phyloP scores from a whole-genome alignment of 2,113 vertebrate species.

The Setophaga petechia region DNA sequence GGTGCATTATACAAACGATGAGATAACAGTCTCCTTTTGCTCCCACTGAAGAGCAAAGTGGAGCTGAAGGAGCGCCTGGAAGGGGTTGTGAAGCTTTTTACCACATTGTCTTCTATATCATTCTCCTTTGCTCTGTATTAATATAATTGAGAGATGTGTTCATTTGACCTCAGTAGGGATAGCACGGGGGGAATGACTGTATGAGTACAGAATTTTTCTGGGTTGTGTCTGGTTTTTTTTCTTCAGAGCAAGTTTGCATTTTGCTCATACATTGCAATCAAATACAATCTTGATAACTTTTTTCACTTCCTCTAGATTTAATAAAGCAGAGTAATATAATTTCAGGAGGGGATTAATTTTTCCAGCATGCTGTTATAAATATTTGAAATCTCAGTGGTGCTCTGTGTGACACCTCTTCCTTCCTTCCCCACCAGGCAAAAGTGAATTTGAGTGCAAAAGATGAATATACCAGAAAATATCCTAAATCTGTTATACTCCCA shows the following conservation, averaged over 20 bases:
- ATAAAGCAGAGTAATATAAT: background rate
- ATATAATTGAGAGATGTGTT: background rate
- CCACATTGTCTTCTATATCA: fast-evolving
- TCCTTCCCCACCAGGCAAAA: background rate
- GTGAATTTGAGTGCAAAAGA: background rate
- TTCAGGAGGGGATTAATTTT: background rate
- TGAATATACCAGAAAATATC: background rate
- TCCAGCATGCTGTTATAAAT: background rate
- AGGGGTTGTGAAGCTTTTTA: background rate
- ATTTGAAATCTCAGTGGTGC: background rate
- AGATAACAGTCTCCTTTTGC: background rate
- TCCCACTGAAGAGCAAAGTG: background rate
- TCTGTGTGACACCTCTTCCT: background rate
- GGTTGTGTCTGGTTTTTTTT: background rate
- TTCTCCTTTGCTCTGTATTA: background rate
- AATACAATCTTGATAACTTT: background rate
- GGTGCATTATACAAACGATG: fast-evolving
- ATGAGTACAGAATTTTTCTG: background rate
- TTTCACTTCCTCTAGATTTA: background rate
- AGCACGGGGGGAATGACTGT: background rate
- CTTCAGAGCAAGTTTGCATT: background rate
- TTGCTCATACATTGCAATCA: background rate
- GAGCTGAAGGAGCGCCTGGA: background rate
- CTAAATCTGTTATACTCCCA: background rate
- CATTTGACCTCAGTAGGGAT: background rate